Percentiles rank a stretch among this genome's conserved stretches.
Conservation (phyloP, 2,888 invertebrate species). For the Archips xylosteana region DNA sequence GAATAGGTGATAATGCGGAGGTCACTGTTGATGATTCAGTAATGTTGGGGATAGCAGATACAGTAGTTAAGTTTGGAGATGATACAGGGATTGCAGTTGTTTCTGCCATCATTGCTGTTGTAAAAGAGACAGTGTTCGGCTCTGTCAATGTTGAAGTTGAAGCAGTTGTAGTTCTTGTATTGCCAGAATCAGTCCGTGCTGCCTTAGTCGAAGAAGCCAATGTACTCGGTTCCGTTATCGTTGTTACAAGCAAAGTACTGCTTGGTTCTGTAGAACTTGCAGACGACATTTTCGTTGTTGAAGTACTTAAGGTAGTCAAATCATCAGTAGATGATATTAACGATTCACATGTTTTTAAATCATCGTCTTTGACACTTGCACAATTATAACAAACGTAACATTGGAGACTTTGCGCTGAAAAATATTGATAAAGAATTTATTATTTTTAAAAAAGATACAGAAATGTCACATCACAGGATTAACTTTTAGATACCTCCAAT, state of each 20-base stretch:
- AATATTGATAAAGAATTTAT: conserved; percentile 31
- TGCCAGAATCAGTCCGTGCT: neutral
- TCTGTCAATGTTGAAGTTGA: neutral
- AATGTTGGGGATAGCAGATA: neutral
- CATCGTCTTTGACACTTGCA: conserved; percentile 48
- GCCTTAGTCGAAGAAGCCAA: neutral
- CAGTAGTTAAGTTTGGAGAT: neutral
- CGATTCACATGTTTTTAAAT: conserved; percentile 54
- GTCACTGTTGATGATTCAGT: neutral
- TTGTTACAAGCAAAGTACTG: neutral
- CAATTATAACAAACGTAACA: conserved; percentile 67
- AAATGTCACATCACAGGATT: no score
- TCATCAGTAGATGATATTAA: neutral
- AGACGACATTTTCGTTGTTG: neutral
- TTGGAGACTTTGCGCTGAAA: conserved; percentile 56
- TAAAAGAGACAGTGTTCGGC: neutral
- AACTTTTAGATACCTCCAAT: no score
- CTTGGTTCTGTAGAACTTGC: neutral
- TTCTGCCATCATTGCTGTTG: conserved; percentile 11
- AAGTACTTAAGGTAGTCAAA: neutral
- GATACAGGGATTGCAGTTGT: neutral
- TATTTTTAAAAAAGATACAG: neutral
- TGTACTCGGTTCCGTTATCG: neutral
- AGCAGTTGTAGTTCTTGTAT: conserved; percentile 3
- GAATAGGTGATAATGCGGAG: neutral